These are phyloP conservation scores for Latrodectus geometricus DNA, from an alignment of 1,140 invertebrate species.

Conservation along the genomic window DNA sequence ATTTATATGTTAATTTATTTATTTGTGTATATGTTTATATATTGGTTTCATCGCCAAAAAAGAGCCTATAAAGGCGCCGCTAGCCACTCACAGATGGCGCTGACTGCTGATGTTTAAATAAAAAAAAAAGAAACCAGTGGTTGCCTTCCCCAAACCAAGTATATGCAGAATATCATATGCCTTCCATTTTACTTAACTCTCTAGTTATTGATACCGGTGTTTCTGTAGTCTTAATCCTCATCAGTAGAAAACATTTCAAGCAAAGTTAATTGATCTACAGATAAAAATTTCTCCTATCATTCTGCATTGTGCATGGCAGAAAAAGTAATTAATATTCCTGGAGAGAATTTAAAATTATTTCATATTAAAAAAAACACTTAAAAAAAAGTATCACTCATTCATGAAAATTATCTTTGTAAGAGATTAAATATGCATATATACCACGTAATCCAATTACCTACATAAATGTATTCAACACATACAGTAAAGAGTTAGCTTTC, in stretches of 20 bases:
- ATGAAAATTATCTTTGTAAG: neutral
- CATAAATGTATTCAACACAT: neutral
- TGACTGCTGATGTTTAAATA: constrained; percentile 25
- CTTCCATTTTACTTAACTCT: constrained; percentile 61
- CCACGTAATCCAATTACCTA: neutral
- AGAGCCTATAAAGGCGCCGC: constrained; percentile 11
- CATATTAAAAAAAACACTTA: neutral
- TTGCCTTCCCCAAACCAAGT: constrained; percentile 45
- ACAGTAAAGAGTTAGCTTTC: neutral
- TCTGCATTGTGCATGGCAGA: constrained; percentile 16
- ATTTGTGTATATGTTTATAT: constrained; percentile 16
- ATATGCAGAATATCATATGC: constrained; percentile 62
- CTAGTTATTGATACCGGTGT: constrained; percentile 49
- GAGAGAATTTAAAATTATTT: no score
- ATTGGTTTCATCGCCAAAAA: constrained; percentile 17
- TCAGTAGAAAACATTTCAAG: constrained; percentile 19
- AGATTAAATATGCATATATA: neutral
- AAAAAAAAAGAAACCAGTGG: constrained; percentile 42
- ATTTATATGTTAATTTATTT: constrained; percentile 35
- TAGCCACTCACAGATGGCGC: constrained; percentile 41
- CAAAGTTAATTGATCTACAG: constrained; percentile 40
- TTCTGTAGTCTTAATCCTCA: constrained; percentile 50
- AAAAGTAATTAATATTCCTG: neutral
- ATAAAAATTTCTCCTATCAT: constrained; percentile 4
- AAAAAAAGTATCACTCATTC: constrained; percentile 10